Evolutionary conservation across 2,888 invertebrate genomes (phyloP).

Genomic region (Meganola albula): DNA sequence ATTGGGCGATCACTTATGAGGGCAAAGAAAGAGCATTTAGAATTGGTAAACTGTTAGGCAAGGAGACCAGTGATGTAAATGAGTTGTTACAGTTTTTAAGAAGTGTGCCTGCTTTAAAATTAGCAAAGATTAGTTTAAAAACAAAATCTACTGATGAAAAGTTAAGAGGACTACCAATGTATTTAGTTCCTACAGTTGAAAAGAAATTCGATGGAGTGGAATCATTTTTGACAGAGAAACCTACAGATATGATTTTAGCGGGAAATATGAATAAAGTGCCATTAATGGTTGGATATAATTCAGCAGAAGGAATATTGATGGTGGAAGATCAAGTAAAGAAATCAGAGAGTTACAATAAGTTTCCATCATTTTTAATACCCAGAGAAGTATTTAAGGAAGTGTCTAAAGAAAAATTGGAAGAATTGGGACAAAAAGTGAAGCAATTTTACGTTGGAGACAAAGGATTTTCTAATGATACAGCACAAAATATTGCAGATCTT

Average conservation of each 20-base stretch:
- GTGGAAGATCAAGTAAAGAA: slow-evolving; percentile 33
- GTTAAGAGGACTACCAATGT: slow-evolving; percentile 40
- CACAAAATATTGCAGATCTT: slow-evolving; percentile 31
- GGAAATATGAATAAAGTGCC: slow-evolving; percentile 43
- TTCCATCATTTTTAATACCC: slow-evolving; percentile 41
- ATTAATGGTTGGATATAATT: slow-evolving; percentile 47
- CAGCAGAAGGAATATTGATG: slow-evolving; percentile 45
- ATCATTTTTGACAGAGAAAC: slow-evolving; percentile 42
- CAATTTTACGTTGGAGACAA: slow-evolving; percentile 39
- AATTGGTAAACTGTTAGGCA: slow-evolving; percentile 43
- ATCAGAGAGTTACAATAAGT: slow-evolving; percentile 31
- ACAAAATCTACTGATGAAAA: slow-evolving; percentile 44
- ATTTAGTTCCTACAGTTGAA: slow-evolving; percentile 50
- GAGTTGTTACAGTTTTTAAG: slow-evolving; percentile 42
- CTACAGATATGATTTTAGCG: slow-evolving; percentile 34
- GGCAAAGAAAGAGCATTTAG: slow-evolving; percentile 44
- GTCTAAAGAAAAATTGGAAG: slow-evolving; percentile 26
- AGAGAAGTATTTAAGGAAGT: slow-evolving; percentile 38
- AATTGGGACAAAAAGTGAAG: slow-evolving; percentile 43
- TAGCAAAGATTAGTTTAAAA: slow-evolving; percentile 33
- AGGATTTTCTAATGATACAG: slow-evolving; percentile 31
- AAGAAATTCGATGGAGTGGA: slow-evolving; percentile 39
- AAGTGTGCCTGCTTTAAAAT: slow-evolving; percentile 36
- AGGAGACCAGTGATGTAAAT: slow-evolving; percentile 38
- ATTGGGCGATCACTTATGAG: slow-evolving; percentile 39